Evolutionary conservation across 2,888 invertebrate genomes (phyloP).

Genomic region (Volucella inanis): DNA sequence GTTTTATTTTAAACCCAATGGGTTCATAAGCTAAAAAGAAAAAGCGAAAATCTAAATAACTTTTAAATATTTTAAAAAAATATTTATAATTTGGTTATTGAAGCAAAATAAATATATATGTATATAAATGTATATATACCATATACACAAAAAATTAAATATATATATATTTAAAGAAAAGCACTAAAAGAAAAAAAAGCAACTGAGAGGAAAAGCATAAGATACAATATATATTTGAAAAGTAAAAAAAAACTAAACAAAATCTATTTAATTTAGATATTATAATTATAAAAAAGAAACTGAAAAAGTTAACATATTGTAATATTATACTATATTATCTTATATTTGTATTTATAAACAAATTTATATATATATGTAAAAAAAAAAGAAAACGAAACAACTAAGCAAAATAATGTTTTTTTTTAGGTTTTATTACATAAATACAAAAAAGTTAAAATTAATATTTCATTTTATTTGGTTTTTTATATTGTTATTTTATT

Average conservation of each 20-base stretch:
- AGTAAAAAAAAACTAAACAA: constrained; percentile 57
- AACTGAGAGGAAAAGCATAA: constrained; percentile 57
- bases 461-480: constrained; percentile 51
- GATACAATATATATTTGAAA: constrained; percentile 58
- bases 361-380: constrained; percentile 75
- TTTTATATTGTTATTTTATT: constrained; percentile 57
- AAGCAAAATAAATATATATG: constrained; percentile 56
- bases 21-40: constrained; percentile 79
- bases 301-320: constrained; percentile 77
- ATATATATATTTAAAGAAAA: constrained; percentile 75
- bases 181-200: constrained; percentile 68
- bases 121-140: constrained; percentile 48
- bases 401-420: constrained; percentile 50
- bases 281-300: constrained; percentile 74
- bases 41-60: constrained; percentile 69
- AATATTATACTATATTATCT: constrained; percentile 76
- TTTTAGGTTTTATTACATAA: constrained; percentile 62
- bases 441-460: constrained; percentile 54
- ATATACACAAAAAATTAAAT: constrained; percentile 57
- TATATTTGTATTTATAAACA: constrained; percentile 77
- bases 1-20: constrained; percentile 83
- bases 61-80: constrained; percentile 78
- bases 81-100: constrained; percentile 76
- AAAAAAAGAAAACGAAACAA: constrained; percentile 51
- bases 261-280: constrained; percentile 67